Conservation (phyloP, 2,797 vertebrate genomes). For the Pipistrellus pipistrellus region DNA sequence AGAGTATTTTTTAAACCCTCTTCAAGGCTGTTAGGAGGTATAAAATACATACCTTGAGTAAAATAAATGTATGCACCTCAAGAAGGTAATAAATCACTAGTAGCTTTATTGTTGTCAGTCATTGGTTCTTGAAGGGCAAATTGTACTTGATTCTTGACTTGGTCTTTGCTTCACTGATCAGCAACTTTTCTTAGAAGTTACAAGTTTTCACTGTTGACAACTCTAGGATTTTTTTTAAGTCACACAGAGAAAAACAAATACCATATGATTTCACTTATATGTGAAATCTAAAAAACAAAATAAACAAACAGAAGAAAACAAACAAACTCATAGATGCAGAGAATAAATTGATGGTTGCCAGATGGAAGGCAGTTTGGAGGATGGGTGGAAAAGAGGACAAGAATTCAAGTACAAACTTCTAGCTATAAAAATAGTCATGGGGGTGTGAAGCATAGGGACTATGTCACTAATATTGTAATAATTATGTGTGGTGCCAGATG, state of each 20-base stretch:
- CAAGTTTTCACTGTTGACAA: slow-evolving; percentile 38
- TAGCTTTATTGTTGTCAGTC: slow-evolving; percentile 71
- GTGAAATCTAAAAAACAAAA: background rate
- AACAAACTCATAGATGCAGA: background rate
- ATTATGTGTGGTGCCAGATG: background rate
- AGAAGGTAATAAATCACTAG: slow-evolving; percentile 70
- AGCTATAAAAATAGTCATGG: background rate
- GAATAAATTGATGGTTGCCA: too few relatives aligned
- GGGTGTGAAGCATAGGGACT: background rate
- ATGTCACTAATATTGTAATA: background rate
- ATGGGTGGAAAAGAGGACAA: background rate
- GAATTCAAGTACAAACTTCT: background rate
- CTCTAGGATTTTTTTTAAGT: background rate
- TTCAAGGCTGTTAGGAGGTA: slow-evolving; percentile 69
- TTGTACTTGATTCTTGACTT: slow-evolving; percentile 67
- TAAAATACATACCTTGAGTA: slow-evolving; percentile 72
- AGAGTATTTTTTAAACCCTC: slow-evolving; percentile 63
- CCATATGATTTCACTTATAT: background rate
- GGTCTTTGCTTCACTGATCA: slow-evolving; percentile 61
- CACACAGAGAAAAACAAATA: background rate
- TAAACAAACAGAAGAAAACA: background rate
- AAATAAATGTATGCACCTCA: slow-evolving; percentile 70
- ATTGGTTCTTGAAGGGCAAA: slow-evolving; percentile 75
- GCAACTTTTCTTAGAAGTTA: slow-evolving; percentile 72
- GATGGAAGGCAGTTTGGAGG: background rate